Base-by-base conservation (phyloP, 2,888 invertebrate species). In the Latrodectus elegans region DNA sequence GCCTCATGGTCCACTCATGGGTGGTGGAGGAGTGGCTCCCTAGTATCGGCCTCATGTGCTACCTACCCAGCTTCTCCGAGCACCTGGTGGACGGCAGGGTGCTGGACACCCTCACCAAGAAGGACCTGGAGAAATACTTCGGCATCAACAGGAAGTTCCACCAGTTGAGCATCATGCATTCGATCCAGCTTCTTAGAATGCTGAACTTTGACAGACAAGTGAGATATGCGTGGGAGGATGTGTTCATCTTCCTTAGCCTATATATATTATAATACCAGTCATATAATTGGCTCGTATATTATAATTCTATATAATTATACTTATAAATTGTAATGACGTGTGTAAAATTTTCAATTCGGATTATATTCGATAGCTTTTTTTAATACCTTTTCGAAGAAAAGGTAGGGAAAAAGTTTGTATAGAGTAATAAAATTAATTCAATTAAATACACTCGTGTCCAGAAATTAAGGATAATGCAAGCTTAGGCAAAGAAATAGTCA, bases 101-200 rank as follows among this genome's bases (percentile, higher is more conserved):
- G 95, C 93, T 98, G 92, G 97, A 97, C 92, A 96, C 97, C 88
- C 94, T 98, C 90, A 97, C 97, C 91, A 97, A 97, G 93, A 97
- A 97, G 92, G 98, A 98, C 92, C 93, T 98, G 91, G 98, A 98
- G 92, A 98, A 97, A 92, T 95, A 97, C 92, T 94, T 98, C 82
- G 96, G 96, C 10, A 97, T 98, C 11, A 97, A 96, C 64, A 94
- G 97, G 89, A 97, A 97, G 93, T 97, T 97, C 92, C 97, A 98
- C 93, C 97, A 98, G 93, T 96, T 97, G 51, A 97, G 97, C 90
- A 96, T 98, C 90, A 96, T 97, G 78, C 97, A 97, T 92, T 98
- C 97, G 88, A 96, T 98, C 90, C 97, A 98, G 93, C 94, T 98
- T 90, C 94, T 98, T 90, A 94, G 97, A 90, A 96, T 97, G 93